These are phyloP conservation scores for Patiria miniata DNA, from an alignment of 35 echinoderm and acorn worm species.

Conservation along the genomic window DNA sequence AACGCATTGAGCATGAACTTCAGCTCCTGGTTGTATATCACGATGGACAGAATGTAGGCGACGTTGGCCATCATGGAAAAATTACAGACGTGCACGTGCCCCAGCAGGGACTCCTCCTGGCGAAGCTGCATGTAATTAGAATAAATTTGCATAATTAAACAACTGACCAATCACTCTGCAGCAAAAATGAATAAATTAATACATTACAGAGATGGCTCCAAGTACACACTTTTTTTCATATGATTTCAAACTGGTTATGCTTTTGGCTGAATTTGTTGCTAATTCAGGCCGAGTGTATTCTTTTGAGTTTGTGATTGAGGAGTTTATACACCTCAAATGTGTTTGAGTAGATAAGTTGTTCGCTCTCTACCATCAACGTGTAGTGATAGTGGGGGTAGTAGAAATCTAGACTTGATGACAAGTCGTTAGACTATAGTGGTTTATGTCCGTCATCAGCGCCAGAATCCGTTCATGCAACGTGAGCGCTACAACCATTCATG, in stretches of 20 bases:
- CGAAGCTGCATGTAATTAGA: conserved; percentile 16
- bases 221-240: not conserved
- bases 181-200: not conserved
- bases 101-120: conserved; percentile 30
- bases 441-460: no score
- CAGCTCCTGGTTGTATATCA: conserved; percentile 26
- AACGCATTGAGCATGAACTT: conserved; percentile 53
- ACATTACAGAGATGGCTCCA: no score
- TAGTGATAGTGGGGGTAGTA: no score
- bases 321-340: no score
- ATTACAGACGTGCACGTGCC: conserved; percentile 20
- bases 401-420: no score
- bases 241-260: not conserved
- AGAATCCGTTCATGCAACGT: no score
- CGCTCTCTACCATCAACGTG: no score
- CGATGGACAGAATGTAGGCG: conserved; percentile 44
- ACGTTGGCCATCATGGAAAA: conserved; percentile 36
- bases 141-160: not conserved
- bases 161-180: not conserved
- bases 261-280: not conserved
- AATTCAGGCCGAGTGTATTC: no score
- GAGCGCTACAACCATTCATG: no score
- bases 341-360: no score
- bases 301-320: no score
- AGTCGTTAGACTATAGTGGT: no score